These are phyloP conservation scores for Dasyurus viverrinus DNA, from an alignment of 2,113 vertebrate species.

Conservation along the genomic window DNA sequence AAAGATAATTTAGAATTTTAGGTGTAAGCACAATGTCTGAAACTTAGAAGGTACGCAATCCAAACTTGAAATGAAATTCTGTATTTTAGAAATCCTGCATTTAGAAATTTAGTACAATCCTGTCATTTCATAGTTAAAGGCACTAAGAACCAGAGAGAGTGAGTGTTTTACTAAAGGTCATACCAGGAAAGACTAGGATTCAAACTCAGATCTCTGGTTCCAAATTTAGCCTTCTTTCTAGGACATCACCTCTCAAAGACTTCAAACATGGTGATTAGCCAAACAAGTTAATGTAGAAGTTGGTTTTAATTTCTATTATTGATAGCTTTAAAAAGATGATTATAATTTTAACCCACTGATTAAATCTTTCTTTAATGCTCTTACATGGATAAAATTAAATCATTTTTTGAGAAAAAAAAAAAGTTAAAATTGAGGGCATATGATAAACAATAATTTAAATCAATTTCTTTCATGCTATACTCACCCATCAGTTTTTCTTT, in stretches of 20 bases:
- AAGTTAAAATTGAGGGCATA: constrained; percentile 15
- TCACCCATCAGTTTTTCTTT: constrained; percentile 92
- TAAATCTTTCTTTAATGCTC: constrained; percentile 45
- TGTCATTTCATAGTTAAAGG: not conserved
- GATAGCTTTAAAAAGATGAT: not conserved
- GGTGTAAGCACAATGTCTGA: not conserved
- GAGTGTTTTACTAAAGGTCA: not conserved
- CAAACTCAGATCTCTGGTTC: not conserved
- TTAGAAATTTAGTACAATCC: not conserved
- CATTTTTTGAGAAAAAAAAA: constrained; percentile 42
- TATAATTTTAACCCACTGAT: constrained; percentile 9
- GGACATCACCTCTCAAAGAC: not conserved
- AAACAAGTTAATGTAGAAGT: not conserved
- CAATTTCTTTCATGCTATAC: constrained; percentile 52
- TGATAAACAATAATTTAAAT: constrained; percentile 1
- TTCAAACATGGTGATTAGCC: constrained; percentile 33
- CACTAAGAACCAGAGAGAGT: not conserved
- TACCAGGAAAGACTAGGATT: not conserved
- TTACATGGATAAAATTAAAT: constrained; percentile 42
- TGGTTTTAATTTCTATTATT: not conserved
- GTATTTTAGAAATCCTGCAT: not conserved
- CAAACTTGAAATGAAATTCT: not conserved
- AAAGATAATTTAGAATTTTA: not conserved
- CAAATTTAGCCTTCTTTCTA: not conserved
- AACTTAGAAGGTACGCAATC: not conserved